Percentiles rank a stretch among this genome's conserved stretches.
Evolutionary conservation across 2,797 vertebrate species (phyloP).

Genomic region (Tauraco hartlaubi): DNA sequence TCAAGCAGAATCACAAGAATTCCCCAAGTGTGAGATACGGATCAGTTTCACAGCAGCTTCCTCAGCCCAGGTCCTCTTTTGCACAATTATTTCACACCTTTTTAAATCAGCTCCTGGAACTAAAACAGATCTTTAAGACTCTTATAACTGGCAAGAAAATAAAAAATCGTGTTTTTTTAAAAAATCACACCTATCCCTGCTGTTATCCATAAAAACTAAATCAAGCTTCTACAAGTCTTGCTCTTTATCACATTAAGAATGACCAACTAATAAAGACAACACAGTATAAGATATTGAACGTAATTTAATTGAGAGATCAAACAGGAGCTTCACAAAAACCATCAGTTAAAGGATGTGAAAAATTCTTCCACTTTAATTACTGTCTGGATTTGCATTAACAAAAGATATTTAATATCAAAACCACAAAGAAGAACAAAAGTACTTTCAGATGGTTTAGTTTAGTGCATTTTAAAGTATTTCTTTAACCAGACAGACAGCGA

Average conservation of each 20-base stretch:
- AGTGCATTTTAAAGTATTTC: not conserved
- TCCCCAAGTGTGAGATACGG: not conserved
- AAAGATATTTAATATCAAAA: conserved; percentile 41
- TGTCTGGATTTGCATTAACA: conserved; percentile 27
- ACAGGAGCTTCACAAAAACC: conserved; percentile 1
- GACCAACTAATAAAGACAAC: conserved; percentile 35
- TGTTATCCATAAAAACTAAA: conserved; percentile 1
- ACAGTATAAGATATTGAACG: not conserved
- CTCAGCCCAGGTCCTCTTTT: not conserved
- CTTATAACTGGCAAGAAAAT: not conserved
- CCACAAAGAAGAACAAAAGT: not conserved
- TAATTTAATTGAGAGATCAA: conserved; percentile 56
- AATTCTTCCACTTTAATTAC: conserved; percentile 18
- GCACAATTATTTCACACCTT: conserved; percentile 15
- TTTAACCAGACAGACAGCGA: not conserved
- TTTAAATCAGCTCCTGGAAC: not conserved
- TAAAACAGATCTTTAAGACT: not conserved
- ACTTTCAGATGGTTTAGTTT: conserved; percentile 19
- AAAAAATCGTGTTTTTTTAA: not conserved
- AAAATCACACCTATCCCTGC: conserved; percentile 10
- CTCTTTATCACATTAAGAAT: conserved; percentile 21
- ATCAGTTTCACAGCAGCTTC: not conserved
- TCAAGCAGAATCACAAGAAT: not conserved
- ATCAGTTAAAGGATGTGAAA: conserved; percentile 29
- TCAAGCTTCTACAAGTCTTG: not conserved